A percentile compares a stretch with the other conserved stretches of the same genome.
phyloP scores from a whole-genome alignment of 2,113 vertebrate species.

The Ceratotherium simum region DNA sequence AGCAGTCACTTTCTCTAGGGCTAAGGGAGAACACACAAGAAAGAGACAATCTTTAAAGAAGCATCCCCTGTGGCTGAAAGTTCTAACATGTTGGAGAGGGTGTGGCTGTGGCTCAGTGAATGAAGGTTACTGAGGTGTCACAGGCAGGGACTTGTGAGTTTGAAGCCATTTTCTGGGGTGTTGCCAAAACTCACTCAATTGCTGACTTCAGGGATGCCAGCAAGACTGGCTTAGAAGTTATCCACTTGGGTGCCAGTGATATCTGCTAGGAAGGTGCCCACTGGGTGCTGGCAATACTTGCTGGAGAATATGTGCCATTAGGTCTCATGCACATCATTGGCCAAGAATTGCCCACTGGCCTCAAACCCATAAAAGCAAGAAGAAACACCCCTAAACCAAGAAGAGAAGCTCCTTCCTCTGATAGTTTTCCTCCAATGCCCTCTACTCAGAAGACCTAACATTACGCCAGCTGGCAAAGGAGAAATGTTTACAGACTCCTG shows the following conservation, averaged over 20 bases:
- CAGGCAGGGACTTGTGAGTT: not conserved
- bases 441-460: not conserved
- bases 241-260: not conserved
- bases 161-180: not conserved
- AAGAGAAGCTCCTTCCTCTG: not conserved
- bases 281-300: not conserved
- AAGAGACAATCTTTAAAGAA: not conserved
- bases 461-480: not conserved
- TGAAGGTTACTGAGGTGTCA: not conserved
- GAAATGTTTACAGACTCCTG: not conserved
- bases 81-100: not conserved
- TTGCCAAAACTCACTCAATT: not conserved
- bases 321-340: not conserved
- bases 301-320: not conserved
- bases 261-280: not conserved
- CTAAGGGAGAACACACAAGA: not conserved
- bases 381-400: accelerated
- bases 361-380: not conserved
- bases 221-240: not conserved
- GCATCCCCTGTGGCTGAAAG: not conserved
- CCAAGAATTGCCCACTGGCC: accelerated
- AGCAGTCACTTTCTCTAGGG: not conserved
- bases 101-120: not conserved
- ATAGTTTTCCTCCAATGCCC: not conserved
- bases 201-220: not conserved